These are phyloP conservation scores for Mionectes macconnelli DNA, from an alignment of 2,113 vertebrate species.

Conservation along the genomic window DNA sequence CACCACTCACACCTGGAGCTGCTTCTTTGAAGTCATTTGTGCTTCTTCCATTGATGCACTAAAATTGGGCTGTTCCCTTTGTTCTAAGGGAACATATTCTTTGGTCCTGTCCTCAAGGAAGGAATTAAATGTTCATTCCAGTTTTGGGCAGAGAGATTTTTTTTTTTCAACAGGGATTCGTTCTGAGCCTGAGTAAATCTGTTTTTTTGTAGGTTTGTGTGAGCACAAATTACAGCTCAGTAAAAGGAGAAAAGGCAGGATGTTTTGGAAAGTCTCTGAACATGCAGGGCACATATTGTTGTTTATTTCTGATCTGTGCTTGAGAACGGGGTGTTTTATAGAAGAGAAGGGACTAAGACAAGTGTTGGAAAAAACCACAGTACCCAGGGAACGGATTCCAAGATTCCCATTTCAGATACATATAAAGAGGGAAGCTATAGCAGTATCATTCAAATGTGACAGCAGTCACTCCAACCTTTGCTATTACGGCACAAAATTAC, in stretches of 20 bases:
- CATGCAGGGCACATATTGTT: not conserved
- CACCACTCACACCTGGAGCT: not conserved
- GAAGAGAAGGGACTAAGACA: slow-evolving; percentile 17
- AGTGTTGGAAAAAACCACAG: not conserved
- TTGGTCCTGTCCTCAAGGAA: not conserved
- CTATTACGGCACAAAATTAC: slow-evolving; percentile 68
- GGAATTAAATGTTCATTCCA: not conserved
- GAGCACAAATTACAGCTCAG: not conserved
- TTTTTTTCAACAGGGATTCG: not conserved
- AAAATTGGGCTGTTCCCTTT: not conserved
- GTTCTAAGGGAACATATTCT: not conserved
- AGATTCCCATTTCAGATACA: slow-evolving; percentile 66
- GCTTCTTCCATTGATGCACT: not conserved
- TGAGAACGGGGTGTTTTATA: not conserved
- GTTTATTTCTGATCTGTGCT: not conserved
- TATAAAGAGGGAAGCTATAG: not conserved
- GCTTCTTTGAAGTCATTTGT: not conserved
- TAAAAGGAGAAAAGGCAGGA: not conserved
- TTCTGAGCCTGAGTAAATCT: not conserved
- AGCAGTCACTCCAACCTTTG: slow-evolving; percentile 69
- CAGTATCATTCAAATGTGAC: slow-evolving; percentile 65
- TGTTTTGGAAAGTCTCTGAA: not conserved
- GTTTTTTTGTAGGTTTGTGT: not conserved
- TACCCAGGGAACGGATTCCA: slow-evolving; percentile 4
- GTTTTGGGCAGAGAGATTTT: not conserved